Evolutionary conservation across 2,888 invertebrate genomes (phyloP), one percentile per base, ranked within the genome.

Genomic region (Diaprepes abbreviatus): DNA sequence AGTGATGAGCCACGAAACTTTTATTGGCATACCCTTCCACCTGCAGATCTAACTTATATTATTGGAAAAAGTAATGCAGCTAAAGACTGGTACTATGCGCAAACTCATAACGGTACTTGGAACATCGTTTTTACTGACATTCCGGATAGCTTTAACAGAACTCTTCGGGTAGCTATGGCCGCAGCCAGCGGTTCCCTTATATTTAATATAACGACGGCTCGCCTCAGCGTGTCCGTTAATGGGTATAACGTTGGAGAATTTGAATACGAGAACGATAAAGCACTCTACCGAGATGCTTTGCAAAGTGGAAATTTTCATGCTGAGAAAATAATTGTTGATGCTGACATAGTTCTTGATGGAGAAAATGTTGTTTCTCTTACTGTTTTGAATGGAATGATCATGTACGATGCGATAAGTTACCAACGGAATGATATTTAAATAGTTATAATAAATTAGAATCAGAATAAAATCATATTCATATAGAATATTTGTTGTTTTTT

Each of bases 1-100:
- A 52, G 64, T 14, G 40, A 63, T 10, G 69, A 69, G 21, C 43
- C 35, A 10, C 48, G 69, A 7, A 69, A 64, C 35, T 69, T 58
- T 33, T 64, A 69, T 38, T 69, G 69, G 64, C 69, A 69, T 17
- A 21, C 40, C n/a, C 28, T 69, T 21, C 58, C 64, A 16, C 69
- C 69, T 10, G 17, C 38, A 31, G 48, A 69, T 12, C 19, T 69
- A n/a, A 64, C 58, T 9, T 69, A 57, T 36, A 10, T 9, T 12
- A 40, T 69, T 31, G 64, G 58, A 17, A 10, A 40, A 10, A 64
- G 54, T 35, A 43, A 60, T 16, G 14, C 16, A 28, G 14, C 43
- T 9, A 52, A 45, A 54, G 54, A 67, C 14, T 67, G 60, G 60
- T 67, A 60, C 52, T 67, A 67, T 35, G 59, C 60, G 0, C 66